Evolutionary conservation across 2,113 vertebrate genomes (phyloP).

Genomic region (Manacus vitellinus): DNA sequence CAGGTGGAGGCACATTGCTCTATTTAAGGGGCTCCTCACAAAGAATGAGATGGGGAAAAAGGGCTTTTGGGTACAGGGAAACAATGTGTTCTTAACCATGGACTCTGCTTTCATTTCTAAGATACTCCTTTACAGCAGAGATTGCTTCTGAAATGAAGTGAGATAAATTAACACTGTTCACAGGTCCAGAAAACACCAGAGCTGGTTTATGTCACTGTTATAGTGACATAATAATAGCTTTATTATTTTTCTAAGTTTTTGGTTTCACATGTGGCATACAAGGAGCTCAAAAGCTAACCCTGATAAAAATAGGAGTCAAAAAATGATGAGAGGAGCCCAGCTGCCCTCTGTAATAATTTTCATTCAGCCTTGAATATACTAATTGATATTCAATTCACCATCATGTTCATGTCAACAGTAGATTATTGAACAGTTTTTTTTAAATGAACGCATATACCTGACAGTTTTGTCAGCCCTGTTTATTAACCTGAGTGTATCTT

Average conservation of each 20-base stretch:
- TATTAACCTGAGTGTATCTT: conserved; percentile 34
- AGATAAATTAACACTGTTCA: neutral
- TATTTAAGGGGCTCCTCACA: neutral
- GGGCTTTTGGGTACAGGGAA: neutral
- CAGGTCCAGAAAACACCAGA: neutral
- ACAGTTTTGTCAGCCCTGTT: conserved; percentile 40
- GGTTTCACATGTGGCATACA: neutral
- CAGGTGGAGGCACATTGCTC: neutral
- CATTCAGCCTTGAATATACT: conserved; percentile 15
- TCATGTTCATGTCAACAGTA: conserved; percentile 13
- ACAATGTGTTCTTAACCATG: neutral
- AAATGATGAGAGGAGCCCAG: neutral
- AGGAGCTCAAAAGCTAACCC: neutral
- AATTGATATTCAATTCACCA: conserved; percentile 37
- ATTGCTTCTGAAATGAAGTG: neutral
- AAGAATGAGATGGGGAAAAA: neutral
- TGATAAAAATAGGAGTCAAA: neutral
- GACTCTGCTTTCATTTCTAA: neutral
- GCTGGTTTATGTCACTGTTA: neutral
- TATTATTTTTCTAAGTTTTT: neutral
- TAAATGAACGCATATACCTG: conserved; percentile 43
- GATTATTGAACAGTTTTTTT: conserved; percentile 14
- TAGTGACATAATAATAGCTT: neutral
- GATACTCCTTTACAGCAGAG: neutral
- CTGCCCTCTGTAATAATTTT: neutral